Evolutionary conservation across 2,888 invertebrate genomes (phyloP), one percentile per base, ranked within the genome.

Genomic region (Drosophila kokeensis): DNA sequence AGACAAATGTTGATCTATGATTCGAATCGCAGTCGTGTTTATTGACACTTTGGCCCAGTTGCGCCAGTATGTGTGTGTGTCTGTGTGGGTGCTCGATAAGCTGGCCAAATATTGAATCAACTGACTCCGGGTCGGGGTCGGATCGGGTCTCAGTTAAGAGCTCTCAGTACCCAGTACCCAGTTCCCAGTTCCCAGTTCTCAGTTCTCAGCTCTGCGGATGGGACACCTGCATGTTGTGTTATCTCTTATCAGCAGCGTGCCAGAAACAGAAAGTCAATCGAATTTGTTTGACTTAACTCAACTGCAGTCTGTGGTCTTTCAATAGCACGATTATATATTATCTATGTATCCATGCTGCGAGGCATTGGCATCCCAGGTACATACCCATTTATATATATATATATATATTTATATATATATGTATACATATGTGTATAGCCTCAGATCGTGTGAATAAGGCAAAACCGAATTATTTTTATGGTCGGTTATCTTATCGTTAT

Each of bases 361-460:
- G 15, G 8, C n/a, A 53, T 52, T 42, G 74, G 69, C 81, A 83
- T 86, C 84, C 61, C 82, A 82, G 76, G 68, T 79, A 70, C 59
- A 63, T 81, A 83, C 83, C 79, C 10, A 79, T 79, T 75, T 81
- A 54, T 21, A 45, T 15, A 7, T 8, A 24, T 36, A 36, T 15
- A 36, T 15, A 15, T 36, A 32, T 34, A 34, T 34, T 3, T 18
- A 0, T 42, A 2, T 21, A 7, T 21, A 6, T 42, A 11, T 42
- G 6, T 42, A n/a, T 21, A 42, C 21, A 21, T 45, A 45, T 21
- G 21, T 45, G 45, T 24, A 4, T 45, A 15, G 45, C 65, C 67
- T 79, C 69, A 69, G 84, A 87, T 89, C 87, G 84, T 86, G 89
- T 84, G 85, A 85, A 88, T 86, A 62, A 62, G 58, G 42, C 52